Conservation (phyloP, 2,113 vertebrate species). For the Ctenomys sociabilis region DNA sequence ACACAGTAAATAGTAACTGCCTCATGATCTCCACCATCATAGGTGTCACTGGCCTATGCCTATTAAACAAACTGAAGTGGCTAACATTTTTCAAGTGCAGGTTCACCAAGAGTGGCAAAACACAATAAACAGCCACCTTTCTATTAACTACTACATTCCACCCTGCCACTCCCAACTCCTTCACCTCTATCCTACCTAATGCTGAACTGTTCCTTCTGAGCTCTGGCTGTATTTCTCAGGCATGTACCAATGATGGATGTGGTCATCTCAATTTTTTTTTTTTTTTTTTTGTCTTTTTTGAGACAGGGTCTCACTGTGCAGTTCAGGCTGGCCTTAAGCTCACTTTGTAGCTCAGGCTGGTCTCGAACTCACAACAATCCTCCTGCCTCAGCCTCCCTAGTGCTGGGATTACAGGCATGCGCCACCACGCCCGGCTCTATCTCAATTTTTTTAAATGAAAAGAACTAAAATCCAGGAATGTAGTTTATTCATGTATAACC, state of each 20-base stretch:
- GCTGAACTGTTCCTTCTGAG: background rate
- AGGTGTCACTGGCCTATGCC: background rate
- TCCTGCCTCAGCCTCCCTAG: too few relatives aligned
- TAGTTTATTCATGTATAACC: background rate
- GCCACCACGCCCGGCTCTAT: too few relatives aligned
- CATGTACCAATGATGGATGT: background rate
- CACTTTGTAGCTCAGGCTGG: too few relatives aligned
- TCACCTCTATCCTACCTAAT: background rate
- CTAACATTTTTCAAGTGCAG: background rate
- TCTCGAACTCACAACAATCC: too few relatives aligned
- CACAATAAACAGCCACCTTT: background rate
- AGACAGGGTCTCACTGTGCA: too few relatives aligned
- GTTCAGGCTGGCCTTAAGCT: too few relatives aligned
- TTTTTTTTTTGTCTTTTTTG: too few relatives aligned
- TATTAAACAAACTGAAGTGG: slow-evolving; percentile 27
- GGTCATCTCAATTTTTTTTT: background rate
- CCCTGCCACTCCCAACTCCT: background rate
- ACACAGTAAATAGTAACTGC: background rate
- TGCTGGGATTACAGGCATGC: too few relatives aligned
- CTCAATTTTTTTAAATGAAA: background rate
- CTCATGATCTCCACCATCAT: background rate
- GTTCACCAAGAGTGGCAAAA: background rate
- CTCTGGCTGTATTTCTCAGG: background rate
- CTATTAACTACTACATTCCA: background rate
- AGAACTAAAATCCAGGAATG: background rate